Evolutionary conservation across 2,888 invertebrate species (phyloP), one percentile per base, ranked within the genome.

Genomic region (Drosophila mayaguana): DNA sequence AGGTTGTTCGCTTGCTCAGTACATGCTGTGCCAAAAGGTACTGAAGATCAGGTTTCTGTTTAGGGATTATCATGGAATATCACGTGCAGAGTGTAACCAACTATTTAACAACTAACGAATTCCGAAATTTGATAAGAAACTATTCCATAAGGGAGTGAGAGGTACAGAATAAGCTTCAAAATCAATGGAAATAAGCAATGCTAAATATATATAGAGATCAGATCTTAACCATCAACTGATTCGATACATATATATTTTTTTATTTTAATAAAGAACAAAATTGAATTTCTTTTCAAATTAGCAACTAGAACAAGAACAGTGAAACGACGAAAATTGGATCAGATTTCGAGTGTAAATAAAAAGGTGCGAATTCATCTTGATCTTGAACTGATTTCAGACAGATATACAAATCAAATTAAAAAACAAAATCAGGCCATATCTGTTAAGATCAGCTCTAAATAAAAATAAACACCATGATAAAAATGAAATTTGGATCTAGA

Each of bases 41-140:
- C 20, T 38, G 45, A 43, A 77, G 72, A 76, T 76, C 76, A 76
- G 77, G 77, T 76, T 76, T 72, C 77, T n/a, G 55, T 48, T 62
- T 55, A 76, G 77, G 77, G 76, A 67, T 72, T 76, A 76, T 63
- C 71, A 53, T 53, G n/a, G 28, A 32, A 63, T 51, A 32, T 54
- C 36, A 48, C 59, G 46, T 67, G 50, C 51, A 63, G 63, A 63
- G 62, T 60, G 18, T 51, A 42, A 34, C 42, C 51, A 67, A 64
- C 42, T 55, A 55, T 36, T 34, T 16, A 38, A 25, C 14, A 48
- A 36, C 32, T 7, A 48, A 14, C 20, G 0, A 16, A 46, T 25
- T 46, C n/a, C 2, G 2, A 28, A 28, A 28, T 28, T 28, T 28
- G 28, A 46, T 48, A 11, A 25, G 2, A n/a, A 46, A 5, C 20